phyloP scores from a whole-genome alignment of 2,888 invertebrate genomes.

The Synanthedon andrenaeformis region DNA sequence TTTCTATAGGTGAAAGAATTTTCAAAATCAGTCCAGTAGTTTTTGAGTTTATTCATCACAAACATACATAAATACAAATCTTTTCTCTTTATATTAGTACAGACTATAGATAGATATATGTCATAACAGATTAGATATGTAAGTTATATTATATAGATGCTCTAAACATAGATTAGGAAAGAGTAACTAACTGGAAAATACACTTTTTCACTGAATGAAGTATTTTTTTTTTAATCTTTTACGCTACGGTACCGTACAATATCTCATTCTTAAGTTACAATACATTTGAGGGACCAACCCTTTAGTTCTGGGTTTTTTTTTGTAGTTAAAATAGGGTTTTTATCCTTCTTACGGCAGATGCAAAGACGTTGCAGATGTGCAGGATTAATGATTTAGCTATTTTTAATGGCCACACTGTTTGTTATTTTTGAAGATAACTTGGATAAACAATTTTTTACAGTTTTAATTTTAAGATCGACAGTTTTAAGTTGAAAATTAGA shows the following conservation, averaged over 20 bases:
- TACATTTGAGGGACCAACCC: constrained; percentile 14
- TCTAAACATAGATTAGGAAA: too few relatives aligned
- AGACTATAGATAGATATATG: too few relatives aligned
- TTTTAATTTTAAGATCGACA: too few relatives aligned
- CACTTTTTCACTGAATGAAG: not conserved
- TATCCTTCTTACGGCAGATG: constrained; percentile 41
- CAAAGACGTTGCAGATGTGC: constrained; percentile 37
- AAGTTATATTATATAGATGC: too few relatives aligned
- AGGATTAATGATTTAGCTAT: constrained; percentile 37
- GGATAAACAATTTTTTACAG: not conserved
- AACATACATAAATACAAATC: too few relatives aligned
- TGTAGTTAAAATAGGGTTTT: constrained; percentile 21
- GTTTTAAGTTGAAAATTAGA: too few relatives aligned
- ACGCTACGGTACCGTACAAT: constrained; percentile 3
- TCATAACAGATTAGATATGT: too few relatives aligned
- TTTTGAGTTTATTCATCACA: too few relatives aligned
- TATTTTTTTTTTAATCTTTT: not conserved
- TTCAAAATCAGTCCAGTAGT: too few relatives aligned
- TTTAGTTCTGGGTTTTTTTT: constrained; percentile 9
- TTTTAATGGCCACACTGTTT: constrained; percentile 5
- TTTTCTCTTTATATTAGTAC: too few relatives aligned
- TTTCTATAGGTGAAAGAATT: too few relatives aligned
- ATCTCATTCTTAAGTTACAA: constrained; percentile 10
- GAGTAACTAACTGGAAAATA: too few relatives aligned
- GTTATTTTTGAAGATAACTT: constrained; percentile 1